Evolutionary conservation across 1,140 invertebrate species (phyloP).

Genomic region (Lordiphosa clarofinis): DNA sequence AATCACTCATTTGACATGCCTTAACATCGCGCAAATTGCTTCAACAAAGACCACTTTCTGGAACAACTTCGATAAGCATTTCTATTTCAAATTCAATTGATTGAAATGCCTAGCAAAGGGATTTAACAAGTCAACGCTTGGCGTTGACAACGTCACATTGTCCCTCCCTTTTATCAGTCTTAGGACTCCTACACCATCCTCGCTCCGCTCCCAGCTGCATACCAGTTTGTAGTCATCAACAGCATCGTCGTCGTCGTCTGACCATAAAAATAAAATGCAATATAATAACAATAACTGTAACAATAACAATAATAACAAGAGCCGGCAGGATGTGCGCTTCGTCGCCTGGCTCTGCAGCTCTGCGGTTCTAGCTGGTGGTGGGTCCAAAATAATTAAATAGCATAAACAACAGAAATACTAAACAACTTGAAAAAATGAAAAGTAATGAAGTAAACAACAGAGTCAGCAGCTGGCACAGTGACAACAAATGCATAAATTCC

Average conservation of each 20-base stretch:
- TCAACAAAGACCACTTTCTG: no score
- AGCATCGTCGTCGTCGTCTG: conserved; percentile 13
- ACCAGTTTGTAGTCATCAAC: conserved; percentile 12
- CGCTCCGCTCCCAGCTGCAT: conserved; percentile 9
- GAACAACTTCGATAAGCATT: no score
- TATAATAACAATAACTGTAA: conserved; percentile 64
- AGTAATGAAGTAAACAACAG: conserved; percentile 43
- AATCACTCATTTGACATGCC: no score
- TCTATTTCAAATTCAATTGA: no score
- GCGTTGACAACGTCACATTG: background rate
- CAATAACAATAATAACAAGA: conserved; percentile 58
- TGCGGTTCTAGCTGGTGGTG: background rate
- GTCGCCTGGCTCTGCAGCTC: conserved; percentile 24
- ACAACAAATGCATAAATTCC: background rate
- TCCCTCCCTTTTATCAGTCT: background rate
- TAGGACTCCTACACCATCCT: background rate
- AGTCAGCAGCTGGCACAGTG: conserved; percentile 4
- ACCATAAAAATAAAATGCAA: conserved; percentile 59
- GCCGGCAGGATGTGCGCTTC: conserved; percentile 26
- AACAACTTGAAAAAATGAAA: conserved; percentile 45
- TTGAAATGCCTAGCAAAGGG: no score
- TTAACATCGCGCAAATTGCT: no score
- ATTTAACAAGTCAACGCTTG: no score
- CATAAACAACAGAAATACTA: conserved; percentile 24
- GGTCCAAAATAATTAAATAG: conserved; percentile 62